Evolutionary conservation across 2,888 invertebrate genomes (phyloP), one percentile per base, ranked within the genome.

Genomic region (Thereva nobilitata): DNA sequence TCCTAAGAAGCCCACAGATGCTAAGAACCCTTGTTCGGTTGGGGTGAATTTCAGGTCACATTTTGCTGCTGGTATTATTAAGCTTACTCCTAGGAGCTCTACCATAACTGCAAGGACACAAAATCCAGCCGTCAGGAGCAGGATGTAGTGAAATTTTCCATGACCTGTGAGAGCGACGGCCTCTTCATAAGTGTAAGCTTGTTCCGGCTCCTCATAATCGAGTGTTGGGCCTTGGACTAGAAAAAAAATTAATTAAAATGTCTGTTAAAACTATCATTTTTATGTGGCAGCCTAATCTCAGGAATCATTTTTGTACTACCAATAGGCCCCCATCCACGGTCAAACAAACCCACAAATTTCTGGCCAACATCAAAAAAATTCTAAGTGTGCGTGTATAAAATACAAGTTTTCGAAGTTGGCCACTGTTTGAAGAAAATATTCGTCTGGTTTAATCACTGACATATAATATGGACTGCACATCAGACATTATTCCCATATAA

Each of bases 81-180:
- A 86, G 65, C 88, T 86, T 70, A 89, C 83, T 9, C 85, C 85
- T 77, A 88, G 81, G 5, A 86, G 86, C 80, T 89, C 88, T 77
- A 87, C 85, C 76, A 89, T 88, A 70, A 88, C 86, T 4, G 87
- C 84, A 85, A 88, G 85, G 9, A 89, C 82, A 69, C 87, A 85
- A 1, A 86, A 74, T 0, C 89, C 89, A 23, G 85, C 83, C 68
- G 86, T 83, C 63, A 89, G 72, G 76, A 88, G 80, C 54, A 89
- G 81, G 23, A 82, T 76, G 44, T 86, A 77, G 75, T 89, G 88
- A 81, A 86, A 89, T 9, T 79, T 75, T 0, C 89, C 89, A 72
- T 85, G 85, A 49, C 86, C 87, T 83, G 80, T 66, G 67, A 78
- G 40, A 4, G 73, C 70, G 23, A 77, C 72, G 41, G 79, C 79